Evolutionary conservation across 30 jellyfish, hydroid and myxozoan species (phyloP).

Genomic region (Aurelia sp.): DNA sequence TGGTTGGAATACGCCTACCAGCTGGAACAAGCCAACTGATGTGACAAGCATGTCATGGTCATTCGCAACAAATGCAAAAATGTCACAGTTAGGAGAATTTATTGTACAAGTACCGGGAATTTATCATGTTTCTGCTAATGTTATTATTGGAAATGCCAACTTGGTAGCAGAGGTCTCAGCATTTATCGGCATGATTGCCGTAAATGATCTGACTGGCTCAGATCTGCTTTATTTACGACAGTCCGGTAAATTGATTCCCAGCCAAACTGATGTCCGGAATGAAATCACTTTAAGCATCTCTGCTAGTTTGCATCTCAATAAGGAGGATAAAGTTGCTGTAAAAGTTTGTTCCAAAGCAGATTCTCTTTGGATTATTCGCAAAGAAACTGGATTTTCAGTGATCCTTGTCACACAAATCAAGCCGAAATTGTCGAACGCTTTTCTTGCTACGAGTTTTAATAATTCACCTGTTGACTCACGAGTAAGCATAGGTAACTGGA

Average conservation of each 20-base stretch:
- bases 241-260: slow-evolving; percentile 14
- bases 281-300: slow-evolving; percentile 46
- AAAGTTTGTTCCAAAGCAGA: slow-evolving; percentile 63
- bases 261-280: slow-evolving; percentile 7
- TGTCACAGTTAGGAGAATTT: slow-evolving; percentile 26
- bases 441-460: slow-evolving; percentile 20
- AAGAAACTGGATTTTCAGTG: slow-evolving; percentile 60
- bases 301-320: slow-evolving; percentile 13
- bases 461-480: not conserved
- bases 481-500: slow-evolving; percentile 16
- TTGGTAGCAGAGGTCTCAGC: slow-evolving; percentile 9
- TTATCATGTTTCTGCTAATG: slow-evolving; percentile 26
- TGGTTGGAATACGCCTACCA: slow-evolving; percentile 63
- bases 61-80: slow-evolving; percentile 8
- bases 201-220: slow-evolving; percentile 38
- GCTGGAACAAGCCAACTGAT: slow-evolving; percentile 44
- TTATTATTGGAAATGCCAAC: slow-evolving; percentile 51
- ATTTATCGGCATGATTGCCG: slow-evolving; percentile 51
- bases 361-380: slow-evolving; percentile 49
- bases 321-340: slow-evolving; percentile 41
- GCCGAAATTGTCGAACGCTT: slow-evolving; percentile 3
- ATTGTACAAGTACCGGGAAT: slow-evolving; percentile 19
- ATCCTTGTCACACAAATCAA: slow-evolving; percentile 17
- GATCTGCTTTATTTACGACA: slow-evolving; percentile 18
- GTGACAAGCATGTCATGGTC: slow-evolving; percentile 44